phyloP scores from a whole-genome alignment of 2,888 invertebrate genomes.

The Antitype chi region DNA sequence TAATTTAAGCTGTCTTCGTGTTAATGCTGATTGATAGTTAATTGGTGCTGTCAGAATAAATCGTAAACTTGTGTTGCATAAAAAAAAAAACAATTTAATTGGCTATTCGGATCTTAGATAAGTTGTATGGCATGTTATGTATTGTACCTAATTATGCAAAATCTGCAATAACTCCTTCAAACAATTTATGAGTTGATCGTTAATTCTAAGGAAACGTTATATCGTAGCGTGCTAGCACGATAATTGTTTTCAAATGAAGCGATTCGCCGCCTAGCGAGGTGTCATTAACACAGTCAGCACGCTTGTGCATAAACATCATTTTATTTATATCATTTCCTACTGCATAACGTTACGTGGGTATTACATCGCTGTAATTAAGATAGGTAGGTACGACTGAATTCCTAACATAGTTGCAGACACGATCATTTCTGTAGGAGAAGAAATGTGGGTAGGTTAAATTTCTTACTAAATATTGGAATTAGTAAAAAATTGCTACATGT shows the following conservation, averaged over 20 bases:
- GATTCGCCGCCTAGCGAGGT: constrained; percentile 62
- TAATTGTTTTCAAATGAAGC: constrained; percentile 79
- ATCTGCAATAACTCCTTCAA: constrained; percentile 21
- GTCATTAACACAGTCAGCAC: constrained; percentile 72
- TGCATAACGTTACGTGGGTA: constrained; percentile 52
- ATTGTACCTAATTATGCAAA: constrained; percentile 44
- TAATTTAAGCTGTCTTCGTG: constrained; percentile 1
- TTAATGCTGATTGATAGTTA: constrained; percentile 36
- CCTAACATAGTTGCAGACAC: constrained; percentile 40
- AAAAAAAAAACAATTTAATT: constrained; percentile 20
- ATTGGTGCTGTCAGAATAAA: constrained; percentile 21
- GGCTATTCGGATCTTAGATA: constrained; percentile 7
- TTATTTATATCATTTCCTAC: constrained; percentile 64
- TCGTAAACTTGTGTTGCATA: constrained; percentile 8
- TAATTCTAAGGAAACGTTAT: constrained; percentile 65
- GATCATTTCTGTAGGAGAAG: constrained; percentile 12
- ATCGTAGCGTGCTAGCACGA: constrained; percentile 72
- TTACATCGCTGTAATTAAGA: constrained; percentile 51
- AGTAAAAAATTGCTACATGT: neutral
- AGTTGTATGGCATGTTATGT: constrained; percentile 32
- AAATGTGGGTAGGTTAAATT: constrained; percentile 26
- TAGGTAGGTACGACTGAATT: constrained; percentile 51
- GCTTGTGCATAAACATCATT: constrained; percentile 70
- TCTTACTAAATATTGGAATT: neutral
- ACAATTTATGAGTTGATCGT: constrained; percentile 56